Evolutionary conservation across 1,140 invertebrate species (phyloP).

Genomic region (Anastatus disparis): DNA sequence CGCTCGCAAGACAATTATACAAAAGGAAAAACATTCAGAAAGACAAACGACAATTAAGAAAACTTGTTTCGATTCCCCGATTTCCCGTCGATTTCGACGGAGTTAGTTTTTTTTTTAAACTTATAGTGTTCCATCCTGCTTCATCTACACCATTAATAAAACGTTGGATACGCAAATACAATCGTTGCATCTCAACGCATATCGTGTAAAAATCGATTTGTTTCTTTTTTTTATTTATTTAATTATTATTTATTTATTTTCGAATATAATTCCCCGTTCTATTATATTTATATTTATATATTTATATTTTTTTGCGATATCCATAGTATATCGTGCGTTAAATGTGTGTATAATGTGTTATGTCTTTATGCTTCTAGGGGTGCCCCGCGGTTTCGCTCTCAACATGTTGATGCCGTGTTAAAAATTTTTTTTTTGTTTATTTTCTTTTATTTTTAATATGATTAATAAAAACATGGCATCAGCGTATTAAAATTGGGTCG

Average conservation of each 20-base stretch:
- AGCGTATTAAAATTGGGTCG: background rate
- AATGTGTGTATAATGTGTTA: background rate
- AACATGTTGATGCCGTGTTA: background rate
- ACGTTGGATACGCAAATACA: background rate
- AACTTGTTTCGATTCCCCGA: conserved; percentile 31
- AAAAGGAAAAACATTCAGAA: background rate
- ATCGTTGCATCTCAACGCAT: background rate
- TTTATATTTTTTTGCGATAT: no score
- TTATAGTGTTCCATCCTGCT: background rate
- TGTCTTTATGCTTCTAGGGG: background rate
- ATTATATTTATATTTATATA: no score
- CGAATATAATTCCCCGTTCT: no score
- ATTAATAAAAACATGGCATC: no score
- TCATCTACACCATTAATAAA: background rate
- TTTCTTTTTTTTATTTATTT: background rate
- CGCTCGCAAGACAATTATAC: background rate
- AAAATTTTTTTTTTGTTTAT: no score
- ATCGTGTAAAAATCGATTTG: conserved; percentile 4
- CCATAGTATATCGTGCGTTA: no score
- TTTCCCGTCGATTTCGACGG: background rate
- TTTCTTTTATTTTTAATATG: no score
- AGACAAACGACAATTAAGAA: no score
- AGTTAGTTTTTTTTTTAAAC: no score
- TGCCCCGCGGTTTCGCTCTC: conserved; percentile 13
- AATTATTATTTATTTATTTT: background rate